Evolutionary conservation across 2,797 vertebrate genomes (phyloP).

Genomic region (Sebastes kiyomatsui): DNA sequence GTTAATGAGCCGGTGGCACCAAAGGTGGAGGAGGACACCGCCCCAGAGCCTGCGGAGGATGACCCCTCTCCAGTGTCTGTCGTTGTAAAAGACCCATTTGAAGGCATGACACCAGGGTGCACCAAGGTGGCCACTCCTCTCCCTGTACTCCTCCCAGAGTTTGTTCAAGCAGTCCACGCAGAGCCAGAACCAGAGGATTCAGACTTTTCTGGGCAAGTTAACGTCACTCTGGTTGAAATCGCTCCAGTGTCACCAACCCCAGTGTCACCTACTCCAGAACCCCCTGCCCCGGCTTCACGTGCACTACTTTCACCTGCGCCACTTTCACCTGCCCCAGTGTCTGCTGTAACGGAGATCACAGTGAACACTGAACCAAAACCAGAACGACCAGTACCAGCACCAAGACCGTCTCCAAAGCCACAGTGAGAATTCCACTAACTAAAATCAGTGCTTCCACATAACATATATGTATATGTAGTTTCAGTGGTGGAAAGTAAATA

Average conservation of each 20-base stretch:
- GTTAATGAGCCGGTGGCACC: conserved; percentile 17
- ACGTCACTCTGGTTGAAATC: conserved; percentile 14
- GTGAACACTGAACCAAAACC: conserved; percentile 7
- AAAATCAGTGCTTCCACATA: not conserved
- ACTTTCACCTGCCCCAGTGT: not conserved
- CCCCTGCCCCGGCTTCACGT: not conserved
- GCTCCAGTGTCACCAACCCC: not conserved
- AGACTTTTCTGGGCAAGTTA: not conserved
- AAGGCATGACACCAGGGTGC: conserved; percentile 41
- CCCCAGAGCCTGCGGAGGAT: conserved; percentile 21
- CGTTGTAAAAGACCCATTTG: conserved; percentile 24
- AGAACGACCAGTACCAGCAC: not conserved
- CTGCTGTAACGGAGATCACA: not conserved
- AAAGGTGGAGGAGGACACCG: conserved; percentile 4
- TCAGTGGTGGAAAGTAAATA: not conserved
- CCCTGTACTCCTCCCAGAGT: conserved; percentile 31
- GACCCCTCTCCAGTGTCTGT: not conserved
- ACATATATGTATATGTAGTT: not conserved
- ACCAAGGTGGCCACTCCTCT: conserved; percentile 58
- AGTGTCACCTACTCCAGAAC: not conserved
- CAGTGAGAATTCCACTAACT: conserved; percentile 53
- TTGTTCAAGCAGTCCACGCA: not conserved
- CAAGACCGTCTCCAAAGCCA: conserved; percentile 8
- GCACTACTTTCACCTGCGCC: not conserved
- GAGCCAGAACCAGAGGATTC: conserved; percentile 4